phyloP scores from a whole-genome alignment of 2,888 invertebrate genomes.

The Xylocampa areola region DNA sequence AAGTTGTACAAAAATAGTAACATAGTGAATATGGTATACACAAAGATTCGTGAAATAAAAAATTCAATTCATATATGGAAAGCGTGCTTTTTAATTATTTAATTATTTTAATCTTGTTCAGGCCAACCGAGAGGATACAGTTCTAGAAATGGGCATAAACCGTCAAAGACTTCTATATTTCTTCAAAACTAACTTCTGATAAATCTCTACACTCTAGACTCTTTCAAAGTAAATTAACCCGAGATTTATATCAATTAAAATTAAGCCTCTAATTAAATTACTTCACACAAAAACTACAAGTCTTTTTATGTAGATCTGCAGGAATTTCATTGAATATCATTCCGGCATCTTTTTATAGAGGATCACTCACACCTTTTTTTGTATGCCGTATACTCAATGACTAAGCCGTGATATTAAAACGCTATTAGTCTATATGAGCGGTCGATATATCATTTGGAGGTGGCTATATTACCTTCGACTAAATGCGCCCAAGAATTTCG shows the following conservation, averaged over 20 bases:
- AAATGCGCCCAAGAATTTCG: constrained; percentile 84
- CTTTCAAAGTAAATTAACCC: neutral
- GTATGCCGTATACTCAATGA: constrained; percentile 69
- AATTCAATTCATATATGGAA: too few species aligned
- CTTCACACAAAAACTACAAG: constrained; percentile 48
- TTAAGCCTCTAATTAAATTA: constrained; percentile 50
- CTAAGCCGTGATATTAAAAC: constrained; percentile 85
- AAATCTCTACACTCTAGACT: neutral
- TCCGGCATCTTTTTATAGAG: constrained; percentile 52
- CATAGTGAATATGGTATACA: too few species aligned
- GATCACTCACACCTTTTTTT: constrained; percentile 68
- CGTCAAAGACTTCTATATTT: too few species aligned
- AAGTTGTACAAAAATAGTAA: too few species aligned
- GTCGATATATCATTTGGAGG: constrained; percentile 84
- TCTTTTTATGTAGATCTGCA: constrained; percentile 30
- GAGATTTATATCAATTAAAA: constrained; percentile 41
- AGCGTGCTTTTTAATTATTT: too few species aligned
- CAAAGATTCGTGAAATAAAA: too few species aligned
- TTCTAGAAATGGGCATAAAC: too few species aligned
- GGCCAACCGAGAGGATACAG: too few species aligned
- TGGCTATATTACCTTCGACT: constrained; percentile 83
- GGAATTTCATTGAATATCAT: constrained; percentile 60
- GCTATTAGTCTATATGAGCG: constrained; percentile 85
- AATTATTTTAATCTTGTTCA: too few species aligned
- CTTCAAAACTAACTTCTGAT: neutral